Base-by-base conservation (phyloP, 2,888 invertebrate genomes). In the Luffia ferchaultella region DNA sequence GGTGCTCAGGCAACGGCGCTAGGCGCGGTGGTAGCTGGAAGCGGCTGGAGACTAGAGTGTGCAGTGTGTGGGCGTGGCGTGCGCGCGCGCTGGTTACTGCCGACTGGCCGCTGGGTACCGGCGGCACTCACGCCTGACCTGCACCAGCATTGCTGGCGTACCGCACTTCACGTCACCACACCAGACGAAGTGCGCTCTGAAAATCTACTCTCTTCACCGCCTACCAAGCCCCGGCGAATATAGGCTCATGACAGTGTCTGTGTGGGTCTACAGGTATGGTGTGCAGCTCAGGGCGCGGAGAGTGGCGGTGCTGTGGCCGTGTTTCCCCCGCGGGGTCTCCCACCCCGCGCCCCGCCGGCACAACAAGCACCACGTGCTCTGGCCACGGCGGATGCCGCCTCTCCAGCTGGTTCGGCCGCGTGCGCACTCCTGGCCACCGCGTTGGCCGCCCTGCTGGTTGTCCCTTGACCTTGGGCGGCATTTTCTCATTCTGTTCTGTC, bases 31-130 rank as follows among this genome's bases (percentile, higher is more conserved):
- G 66, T 70, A 7, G 65, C 68, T 1, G 55, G 60, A 9, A 69
- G 68, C 20, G 79, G 78, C 2, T 80, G 78, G 76, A 67, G 79
- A 17, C 68, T 82, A 15, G 76, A 75, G 60, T 82, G 82, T 62
- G 75, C 74, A 43, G 82, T 73, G 47, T 80, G 80, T 60, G 80
- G 80, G 0, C 71, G 76, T 47, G 63, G 62, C 42, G 61, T 76
- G 54, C 69, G 76, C 50, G 80, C 70, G 47, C 30, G 67, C 52
- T 75, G 73, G 60, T 57, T 67, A 56, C 16, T 57, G 50, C 18
- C 45, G 52, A 12, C 17, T 49, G 51, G 16, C 45, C 40, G 54
- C 19, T 50, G 58, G 2, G 20, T 53, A 5, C 69, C 70, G 9
- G 76, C 76, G 2, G 59, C 67, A 16, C 63, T 76, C 1, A 58